These are phyloP conservation scores for Helicoverpa zea DNA, from an alignment of 1,140 invertebrate species.

Conservation along the genomic window DNA sequence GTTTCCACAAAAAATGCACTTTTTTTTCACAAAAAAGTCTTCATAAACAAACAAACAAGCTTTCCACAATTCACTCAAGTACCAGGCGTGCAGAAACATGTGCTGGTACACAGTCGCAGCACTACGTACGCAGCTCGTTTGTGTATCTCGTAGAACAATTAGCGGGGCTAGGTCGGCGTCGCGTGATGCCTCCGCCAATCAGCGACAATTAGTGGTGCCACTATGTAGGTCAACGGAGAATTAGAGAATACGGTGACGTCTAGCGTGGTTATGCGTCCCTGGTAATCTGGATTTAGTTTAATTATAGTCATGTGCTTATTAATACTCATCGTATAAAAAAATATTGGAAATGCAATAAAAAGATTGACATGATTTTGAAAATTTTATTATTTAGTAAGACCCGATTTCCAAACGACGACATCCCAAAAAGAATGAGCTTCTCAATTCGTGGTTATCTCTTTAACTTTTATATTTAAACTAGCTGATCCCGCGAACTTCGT, in stretches of 20 bases:
- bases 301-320: neutral
- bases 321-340: neutral
- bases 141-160: conserved; percentile 56
- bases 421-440: no score
- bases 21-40: no score
- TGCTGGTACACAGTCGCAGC: neutral
- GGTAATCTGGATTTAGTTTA: conserved; percentile 19
- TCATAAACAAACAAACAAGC: neutral
- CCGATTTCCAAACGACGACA: no score
- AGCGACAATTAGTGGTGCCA: conserved; percentile 72
- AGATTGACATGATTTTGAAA: no score
- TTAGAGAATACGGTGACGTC: conserved; percentile 51
- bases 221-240: conserved; percentile 71
- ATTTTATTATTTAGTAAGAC: no score
- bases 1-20: no score
- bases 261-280: conserved; percentile 31
- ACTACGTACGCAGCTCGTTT: neutral
- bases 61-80: neutral
- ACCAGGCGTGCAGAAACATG: neutral
- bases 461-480: no score
- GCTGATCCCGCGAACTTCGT: no score
- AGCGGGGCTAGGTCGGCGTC: conserved; percentile 66
- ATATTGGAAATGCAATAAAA: no score
- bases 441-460: no score
- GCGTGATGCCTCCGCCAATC: conserved; percentile 67